Base-by-base conservation (phyloP, 2,888 invertebrate species). In the Tiliacea citrago region DNA sequence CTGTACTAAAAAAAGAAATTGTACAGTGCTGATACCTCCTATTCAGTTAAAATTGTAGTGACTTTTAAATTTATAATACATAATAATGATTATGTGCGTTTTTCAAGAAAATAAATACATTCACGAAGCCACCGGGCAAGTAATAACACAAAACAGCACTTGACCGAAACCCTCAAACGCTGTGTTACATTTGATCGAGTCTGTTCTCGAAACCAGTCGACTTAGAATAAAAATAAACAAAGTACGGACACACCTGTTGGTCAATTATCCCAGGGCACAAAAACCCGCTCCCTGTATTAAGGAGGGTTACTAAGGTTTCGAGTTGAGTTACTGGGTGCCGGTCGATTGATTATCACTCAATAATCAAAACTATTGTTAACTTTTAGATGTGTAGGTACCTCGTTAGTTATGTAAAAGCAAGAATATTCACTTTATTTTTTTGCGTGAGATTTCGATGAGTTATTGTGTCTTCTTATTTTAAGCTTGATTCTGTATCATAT, bases 181-280 rank as follows among this genome's bases (percentile, higher is more conserved):
- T 69, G 49, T 39, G 60, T 72, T 79, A 68, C 65, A 58, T 83
- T 35, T 66, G 49, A 80, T 80, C 66, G 24, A 58, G 68, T 21
- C 42, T 51, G 63, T 65, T 73, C 84, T 71, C 67, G 57, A 71
- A 87, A 83, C 86, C 81, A 72, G 87, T 86, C 62, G 73, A 77
- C 85, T 89, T 89, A 88, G 85, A 84, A 85, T 84, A 88, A 90
- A 93, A 93, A 93, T 90, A 93, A 93, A 93, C 90, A 89, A 90
- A 83, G 70, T 88, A 89, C 85, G 67, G 82, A 81, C 80, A 87
- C 93, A 94, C 93, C 93, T 93, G 93, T 93, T 91, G 92, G 90
- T 88, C 90, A 90, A 92, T 93, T 92, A 93, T 89, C 85, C 88
- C 79, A 82, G 88, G 75, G 77, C 86, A 91, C 90, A 91, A 90